Evolutionary conservation across 2,888 invertebrate genomes (phyloP).

Genomic region (Clanis bilineata): DNA sequence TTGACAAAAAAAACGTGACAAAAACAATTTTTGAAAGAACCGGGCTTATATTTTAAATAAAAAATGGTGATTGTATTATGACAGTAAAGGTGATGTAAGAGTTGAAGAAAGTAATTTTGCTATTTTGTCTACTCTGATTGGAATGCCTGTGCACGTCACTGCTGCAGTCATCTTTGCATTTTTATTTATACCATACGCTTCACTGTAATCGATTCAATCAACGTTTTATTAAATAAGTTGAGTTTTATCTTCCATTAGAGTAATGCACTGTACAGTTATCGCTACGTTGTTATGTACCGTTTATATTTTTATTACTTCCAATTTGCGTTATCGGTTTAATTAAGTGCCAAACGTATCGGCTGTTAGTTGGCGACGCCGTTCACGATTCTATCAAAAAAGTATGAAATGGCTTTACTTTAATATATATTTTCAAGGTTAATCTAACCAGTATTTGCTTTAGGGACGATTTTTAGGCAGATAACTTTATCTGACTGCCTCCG

Average conservation of each 20-base stretch:
- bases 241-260: constrained; percentile 70
- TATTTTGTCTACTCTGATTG: too few species aligned
- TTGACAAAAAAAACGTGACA: too few species aligned
- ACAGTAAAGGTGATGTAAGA: too few species aligned
- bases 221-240: constrained; percentile 42
- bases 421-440: too few species aligned
- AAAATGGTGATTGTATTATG: too few species aligned
- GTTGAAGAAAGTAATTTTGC: too few species aligned
- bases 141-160: too few species aligned
- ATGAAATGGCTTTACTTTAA: too few species aligned
- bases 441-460: not conserved
- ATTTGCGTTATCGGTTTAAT: constrained; percentile 27
- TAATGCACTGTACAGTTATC: constrained; percentile 57
- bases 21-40: too few species aligned
- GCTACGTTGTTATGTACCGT: constrained; percentile 44
- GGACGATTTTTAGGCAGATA: too few species aligned
- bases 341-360: constrained; percentile 54
- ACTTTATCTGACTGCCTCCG: too few species aligned
- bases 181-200: constrained; percentile 33
- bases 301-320: constrained; percentile 23
- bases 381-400: not conserved
- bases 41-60: too few species aligned
- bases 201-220: constrained; percentile 31
- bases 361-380: not conserved
- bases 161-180: constrained; percentile 28